Conservation (phyloP, 2,797 vertebrate species). For the Sandelia bainsii region DNA sequence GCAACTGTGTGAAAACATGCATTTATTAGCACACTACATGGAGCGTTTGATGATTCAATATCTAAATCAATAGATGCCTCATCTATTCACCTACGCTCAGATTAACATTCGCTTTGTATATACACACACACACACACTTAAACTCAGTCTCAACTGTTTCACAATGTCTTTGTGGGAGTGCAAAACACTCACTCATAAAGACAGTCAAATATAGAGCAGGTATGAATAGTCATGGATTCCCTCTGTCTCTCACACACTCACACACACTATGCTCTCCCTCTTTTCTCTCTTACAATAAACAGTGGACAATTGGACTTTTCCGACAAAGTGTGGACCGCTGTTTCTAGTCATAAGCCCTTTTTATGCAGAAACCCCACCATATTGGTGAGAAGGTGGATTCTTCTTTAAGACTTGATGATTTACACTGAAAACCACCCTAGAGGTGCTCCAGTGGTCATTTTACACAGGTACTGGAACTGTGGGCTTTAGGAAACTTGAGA, state of each 20-base stretch:
- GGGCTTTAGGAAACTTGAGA: no score
- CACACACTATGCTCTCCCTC: no score
- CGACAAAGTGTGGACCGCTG: no score
- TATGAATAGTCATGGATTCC: background rate
- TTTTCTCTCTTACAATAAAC: no score
- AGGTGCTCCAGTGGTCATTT: no score
- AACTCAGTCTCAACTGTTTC: background rate
- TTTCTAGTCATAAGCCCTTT: no score
- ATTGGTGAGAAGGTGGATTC: no score
- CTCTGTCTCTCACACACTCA: slow-evolving; percentile 2
- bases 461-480: no score
- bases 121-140: background rate
- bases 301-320: no score
- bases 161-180: background rate
- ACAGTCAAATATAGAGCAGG: background rate
- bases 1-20: slow-evolving; percentile 11
- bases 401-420: no score
- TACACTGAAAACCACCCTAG: no score
- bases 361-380: no score
- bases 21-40: slow-evolving; percentile 26
- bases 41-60: slow-evolving; percentile 28
- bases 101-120: slow-evolving; percentile 14
- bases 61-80: slow-evolving; percentile 27
- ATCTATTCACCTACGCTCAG: slow-evolving; percentile 19
- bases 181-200: background rate